Conservation (phyloP, 1,140 invertebrate genomes). For the Laupala kohalensis region DNA sequence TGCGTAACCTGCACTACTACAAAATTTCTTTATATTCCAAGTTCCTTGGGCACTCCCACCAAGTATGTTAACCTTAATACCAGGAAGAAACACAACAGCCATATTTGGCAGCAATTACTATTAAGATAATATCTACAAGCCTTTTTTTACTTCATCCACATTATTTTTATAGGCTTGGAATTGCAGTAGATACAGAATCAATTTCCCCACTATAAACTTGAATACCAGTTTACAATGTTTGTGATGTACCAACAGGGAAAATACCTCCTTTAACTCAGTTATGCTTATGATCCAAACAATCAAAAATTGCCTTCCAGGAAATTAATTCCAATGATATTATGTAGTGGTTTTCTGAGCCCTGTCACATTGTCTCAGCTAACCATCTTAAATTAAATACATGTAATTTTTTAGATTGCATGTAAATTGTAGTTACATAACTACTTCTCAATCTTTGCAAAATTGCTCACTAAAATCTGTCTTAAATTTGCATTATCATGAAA, state of each 20-base stretch:
- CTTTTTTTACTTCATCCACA: neutral
- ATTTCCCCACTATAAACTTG: neutral
- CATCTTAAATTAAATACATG: neutral
- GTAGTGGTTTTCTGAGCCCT: neutral
- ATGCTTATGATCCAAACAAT: neutral
- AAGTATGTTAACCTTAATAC: neutral
- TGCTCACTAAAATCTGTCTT: neutral
- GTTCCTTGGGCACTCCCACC: neutral
- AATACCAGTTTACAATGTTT: neutral
- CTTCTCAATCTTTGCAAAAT: neutral
- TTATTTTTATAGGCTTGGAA: neutral
- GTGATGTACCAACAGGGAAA: neutral
- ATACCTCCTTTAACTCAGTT: neutral
- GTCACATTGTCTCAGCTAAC: neutral
- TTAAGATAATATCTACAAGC: neutral
- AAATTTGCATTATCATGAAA: neutral
- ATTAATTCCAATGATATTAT: neutral
- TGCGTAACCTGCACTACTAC: neutral
- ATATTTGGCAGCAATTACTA: neutral
- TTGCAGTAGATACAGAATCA: neutral
- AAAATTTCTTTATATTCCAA: neutral
- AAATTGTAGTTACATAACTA: neutral
- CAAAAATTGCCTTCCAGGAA: no score
- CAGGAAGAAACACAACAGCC: neutral
- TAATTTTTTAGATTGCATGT: neutral